These are phyloP conservation scores for Cryptocephalus primarius DNA, from an alignment of 2,888 invertebrate genomes.

Conservation along the genomic window DNA sequence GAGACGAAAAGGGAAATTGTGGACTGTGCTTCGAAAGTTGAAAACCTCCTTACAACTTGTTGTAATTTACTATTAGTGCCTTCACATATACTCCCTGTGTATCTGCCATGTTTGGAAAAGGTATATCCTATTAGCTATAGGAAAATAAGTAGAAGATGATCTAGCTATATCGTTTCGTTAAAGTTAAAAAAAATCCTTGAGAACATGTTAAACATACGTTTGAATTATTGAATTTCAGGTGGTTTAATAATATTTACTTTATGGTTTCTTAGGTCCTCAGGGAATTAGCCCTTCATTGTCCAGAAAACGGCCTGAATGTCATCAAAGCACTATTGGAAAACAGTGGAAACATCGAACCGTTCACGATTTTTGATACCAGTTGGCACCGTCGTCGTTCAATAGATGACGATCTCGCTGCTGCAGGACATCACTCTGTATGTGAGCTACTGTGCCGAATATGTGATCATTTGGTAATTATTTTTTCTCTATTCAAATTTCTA, in stretches of 20 bases:
- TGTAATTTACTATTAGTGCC: slow-evolving; percentile 64
- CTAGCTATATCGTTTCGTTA: too few species aligned
- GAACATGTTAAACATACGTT: not conserved
- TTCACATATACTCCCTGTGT: slow-evolving; percentile 47
- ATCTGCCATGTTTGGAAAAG: slow-evolving; percentile 53
- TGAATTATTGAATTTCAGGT: too few species aligned
- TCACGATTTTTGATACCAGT: slow-evolving; percentile 25
- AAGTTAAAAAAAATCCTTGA: not conserved
- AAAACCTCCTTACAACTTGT: slow-evolving; percentile 57
- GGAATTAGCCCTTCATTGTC: slow-evolving; percentile 54
- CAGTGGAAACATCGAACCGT: slow-evolving; percentile 31
- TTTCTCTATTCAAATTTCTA: not conserved
- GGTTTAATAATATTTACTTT: too few species aligned
- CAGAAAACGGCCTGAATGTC: slow-evolving; percentile 46
- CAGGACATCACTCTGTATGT: slow-evolving; percentile 54
- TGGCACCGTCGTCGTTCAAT: slow-evolving; percentile 30
- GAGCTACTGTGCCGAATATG: slow-evolving; percentile 74
- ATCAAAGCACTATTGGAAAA: slow-evolving; percentile 49
- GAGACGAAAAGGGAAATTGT: slow-evolving; percentile 42
- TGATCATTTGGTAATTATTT: slow-evolving; percentile 35
- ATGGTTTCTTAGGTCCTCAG: slow-evolving; percentile 43
- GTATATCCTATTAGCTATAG: too few species aligned
- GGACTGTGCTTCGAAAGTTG: slow-evolving; percentile 53
- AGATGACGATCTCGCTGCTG: slow-evolving; percentile 20
- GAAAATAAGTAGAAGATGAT: too few species aligned